A percentile compares a stretch with the other conserved stretches of the same genome.
Conservation (phyloP, 2,888 invertebrate species). For the Ennomos fuscantarius region DNA sequence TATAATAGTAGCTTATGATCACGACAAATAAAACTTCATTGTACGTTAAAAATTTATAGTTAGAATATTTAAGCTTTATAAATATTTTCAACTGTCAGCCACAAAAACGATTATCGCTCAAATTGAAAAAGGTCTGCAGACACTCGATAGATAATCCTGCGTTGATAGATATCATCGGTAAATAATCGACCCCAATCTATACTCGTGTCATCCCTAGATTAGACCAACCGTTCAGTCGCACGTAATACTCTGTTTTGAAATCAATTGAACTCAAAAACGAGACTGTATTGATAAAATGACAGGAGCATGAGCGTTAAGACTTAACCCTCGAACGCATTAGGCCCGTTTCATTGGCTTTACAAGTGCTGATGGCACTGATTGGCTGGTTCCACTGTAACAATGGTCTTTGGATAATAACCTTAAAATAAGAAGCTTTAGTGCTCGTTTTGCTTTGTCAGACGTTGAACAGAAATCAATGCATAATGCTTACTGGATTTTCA, state of each 20-base stretch:
- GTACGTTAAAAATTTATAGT: too few relatives aligned
- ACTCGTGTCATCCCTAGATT: constrained; percentile 37
- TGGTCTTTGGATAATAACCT: constrained; percentile 45
- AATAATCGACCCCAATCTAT: constrained; percentile 34
- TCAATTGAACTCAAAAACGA: constrained; percentile 47
- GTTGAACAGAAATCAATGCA: constrained; percentile 62
- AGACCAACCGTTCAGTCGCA: constrained; percentile 34
- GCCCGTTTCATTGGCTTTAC: constrained; percentile 78
- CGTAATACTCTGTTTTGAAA: constrained; percentile 41
- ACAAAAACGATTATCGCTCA: constrained; percentile 18
- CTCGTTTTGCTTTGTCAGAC: constrained; percentile 37
- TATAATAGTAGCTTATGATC: too few relatives aligned
- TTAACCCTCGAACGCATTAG: constrained; percentile 78
- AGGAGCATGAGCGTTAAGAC: constrained; percentile 67
- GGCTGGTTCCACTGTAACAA: constrained; percentile 79
- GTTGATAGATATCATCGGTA: constrained; percentile 26
- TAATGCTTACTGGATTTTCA: constrained; percentile 77
- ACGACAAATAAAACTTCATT: too few relatives aligned
- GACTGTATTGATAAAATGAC: constrained; percentile 71
- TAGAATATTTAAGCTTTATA: too few relatives aligned
- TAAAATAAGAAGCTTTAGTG: constrained; percentile 35
- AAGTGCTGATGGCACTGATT: constrained; percentile 82
- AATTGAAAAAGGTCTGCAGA: constrained; percentile 27
- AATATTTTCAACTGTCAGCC: constrained; percentile 10
- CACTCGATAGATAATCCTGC: constrained; percentile 16